Base-by-base conservation (phyloP, 2,888 invertebrate species). In the Amphipoea lucens region DNA sequence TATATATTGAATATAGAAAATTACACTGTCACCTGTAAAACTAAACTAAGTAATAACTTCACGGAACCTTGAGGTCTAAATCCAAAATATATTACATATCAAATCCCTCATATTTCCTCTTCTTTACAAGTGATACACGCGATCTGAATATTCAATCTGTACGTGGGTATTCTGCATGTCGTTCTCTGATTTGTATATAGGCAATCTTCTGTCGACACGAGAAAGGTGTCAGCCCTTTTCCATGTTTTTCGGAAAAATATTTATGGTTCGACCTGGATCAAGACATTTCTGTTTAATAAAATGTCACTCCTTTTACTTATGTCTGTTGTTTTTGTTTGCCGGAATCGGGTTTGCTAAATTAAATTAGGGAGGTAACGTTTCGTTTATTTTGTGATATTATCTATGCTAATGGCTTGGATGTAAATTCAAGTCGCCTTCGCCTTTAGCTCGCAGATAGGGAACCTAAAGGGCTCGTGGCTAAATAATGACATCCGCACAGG, bases 81-180 rank as follows among this genome's bases (percentile, higher is more conserved):
- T 73, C 14, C 60, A 68, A 80, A 80, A 45, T 63, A 75, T 68
- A 29, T 54, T 74, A 29, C 67, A 72, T 40, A 74, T 40, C 67
- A 72, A 70, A 73, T 74, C 70, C 70, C 42, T 69, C 74, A 78
- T 78, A 72, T 65, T 69, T 81, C 42, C 36, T 63, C 36, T 67
- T 70, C 23, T 79, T 74, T 69, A 66, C 84, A 72, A 66, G 62
- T 78, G 76, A 63, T 17, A 70, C 40, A 82, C 69, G 76, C 51
- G 74, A 67, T 79, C 67, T 71, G 88, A 86, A 87, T 82, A 87
- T 87, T 82, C 68, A 85, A 87, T 87, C 60, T 65, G 48, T 84
- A 80, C 87, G 84, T 71, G 67, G 51, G 45, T 71, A 78, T 63
- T 69, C 68, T 73, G 66, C 23, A 42, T 54, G 71, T 48, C 70